Base-by-base conservation (phyloP, 2,888 invertebrate genomes). In the Lasioglossum pauxillum region DNA sequence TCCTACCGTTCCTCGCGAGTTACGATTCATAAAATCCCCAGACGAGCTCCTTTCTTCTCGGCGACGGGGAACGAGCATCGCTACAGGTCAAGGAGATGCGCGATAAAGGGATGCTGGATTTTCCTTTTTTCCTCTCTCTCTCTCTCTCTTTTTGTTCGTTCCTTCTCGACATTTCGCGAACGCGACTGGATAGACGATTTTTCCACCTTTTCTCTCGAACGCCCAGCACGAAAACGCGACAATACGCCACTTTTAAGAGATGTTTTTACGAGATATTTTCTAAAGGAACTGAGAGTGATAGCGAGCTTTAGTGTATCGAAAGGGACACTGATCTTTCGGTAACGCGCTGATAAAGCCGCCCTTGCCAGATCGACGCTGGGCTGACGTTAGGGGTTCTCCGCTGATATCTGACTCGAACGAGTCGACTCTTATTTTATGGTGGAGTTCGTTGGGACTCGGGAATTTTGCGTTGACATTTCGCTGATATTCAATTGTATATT, bases 11-110 rank as follows among this genome's bases (percentile, higher is more conserved):
- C 60, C 23, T 12, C 23, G 82, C n/a, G 82, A 83, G 74, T 87
- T 85, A 85, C 79, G 83, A 83, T 83, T 87, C 87, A 86, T 87
- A 86, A 87, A 86, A 87, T 83, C 72, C 77, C 71, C 23, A 44
- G 41, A 71, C 60, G 23, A 76, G 35, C n/a, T 75, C 44, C 49
- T 44, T 77, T 46, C 8, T 14, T 57, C 72, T 5, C 75, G 75
- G 46, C 23, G 53, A 49, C 67, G 49, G 64, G 60, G 76, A 71
- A 41, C 38, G 10, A 41, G n/a, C 12, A 80, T 69, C 77, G 77
- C 79, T 60, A 75, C 69, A 41, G 85, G 84, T 85, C 84, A 85
- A 84, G 79, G 77, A 84, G 84, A 77, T 71, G 60, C 69, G 16
- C 53, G 53, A 80, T 77, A 85, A 84, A 79, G 77, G 69, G 35